Evolutionary conservation across 1,140 invertebrate species (phyloP).

Genomic region (Scaptomyza pallida): DNA sequence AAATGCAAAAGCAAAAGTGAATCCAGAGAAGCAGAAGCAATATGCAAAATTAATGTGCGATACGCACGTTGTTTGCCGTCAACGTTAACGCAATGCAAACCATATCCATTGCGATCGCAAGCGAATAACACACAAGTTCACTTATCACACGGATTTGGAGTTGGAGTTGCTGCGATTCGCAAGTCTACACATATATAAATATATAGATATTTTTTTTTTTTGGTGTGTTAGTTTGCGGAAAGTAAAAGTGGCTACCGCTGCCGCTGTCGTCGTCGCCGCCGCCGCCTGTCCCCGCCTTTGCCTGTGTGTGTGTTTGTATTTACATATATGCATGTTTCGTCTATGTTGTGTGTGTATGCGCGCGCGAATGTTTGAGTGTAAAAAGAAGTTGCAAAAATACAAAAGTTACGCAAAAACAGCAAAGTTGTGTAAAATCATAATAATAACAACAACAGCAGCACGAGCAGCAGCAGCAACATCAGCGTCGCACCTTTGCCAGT

Average conservation of each 20-base stretch:
- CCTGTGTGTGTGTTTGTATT: constrained; percentile 31
- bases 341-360: constrained; percentile 39
- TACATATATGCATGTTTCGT: constrained; percentile 30
- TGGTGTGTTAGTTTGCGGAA: constrained; percentile 48
- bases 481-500: neutral
- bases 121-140: constrained; percentile 17
- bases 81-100: constrained; percentile 32
- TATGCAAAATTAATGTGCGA: constrained; percentile 50
- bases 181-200: constrained; percentile 3
- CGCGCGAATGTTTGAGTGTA: constrained; percentile 52
- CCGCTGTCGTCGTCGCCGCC: constrained; percentile 14
- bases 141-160: constrained; percentile 19
- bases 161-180: constrained; percentile 19
- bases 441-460: constrained; percentile 16
- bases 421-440: constrained; percentile 60
- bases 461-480: neutral
- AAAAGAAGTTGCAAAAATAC: constrained; percentile 75
- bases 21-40: constrained; percentile 32
- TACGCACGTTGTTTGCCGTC: constrained; percentile 36
- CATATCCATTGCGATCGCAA: constrained; percentile 19
- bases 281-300: constrained; percentile 30
- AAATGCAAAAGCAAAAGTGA: constrained; percentile 51
- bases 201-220: constrained; percentile 22
- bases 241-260: constrained; percentile 68
- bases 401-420: constrained; percentile 68